phyloP scores from a whole-genome alignment of 2,797 vertebrate genomes.

The Eurystomus glaucurus region DNA sequence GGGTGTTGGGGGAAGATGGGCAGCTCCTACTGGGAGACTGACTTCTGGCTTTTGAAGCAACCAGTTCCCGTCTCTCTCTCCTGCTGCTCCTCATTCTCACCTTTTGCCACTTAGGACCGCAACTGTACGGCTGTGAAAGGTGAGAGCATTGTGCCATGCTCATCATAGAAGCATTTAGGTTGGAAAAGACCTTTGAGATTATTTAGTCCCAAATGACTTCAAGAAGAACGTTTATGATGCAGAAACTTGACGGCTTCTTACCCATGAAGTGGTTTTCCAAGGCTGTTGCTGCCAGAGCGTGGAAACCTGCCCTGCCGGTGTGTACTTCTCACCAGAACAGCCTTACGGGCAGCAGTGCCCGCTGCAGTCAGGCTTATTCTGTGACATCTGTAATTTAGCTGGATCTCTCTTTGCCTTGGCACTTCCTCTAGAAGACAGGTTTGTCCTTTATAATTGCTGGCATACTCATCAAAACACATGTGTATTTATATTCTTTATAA shows the following conservation, averaged over 20 bases:
- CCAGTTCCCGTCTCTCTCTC: neutral
- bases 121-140: neutral
- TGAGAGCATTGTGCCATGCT: neutral
- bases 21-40: neutral
- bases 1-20: neutral
- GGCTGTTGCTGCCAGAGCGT: neutral
- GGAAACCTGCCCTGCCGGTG: neutral
- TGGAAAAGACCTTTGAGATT: neutral
- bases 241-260: neutral
- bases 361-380: fast-evolving
- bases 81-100: neutral
- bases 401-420: neutral
- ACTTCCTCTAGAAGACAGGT: neutral
- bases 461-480: neutral
- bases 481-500: neutral
- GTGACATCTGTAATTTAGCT: fast-evolving
- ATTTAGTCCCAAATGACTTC: neutral
- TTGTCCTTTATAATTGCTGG: neutral
- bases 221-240: neutral
- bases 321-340: neutral
- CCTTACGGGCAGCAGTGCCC: neutral
- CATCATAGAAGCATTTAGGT: too few relatives aligned
- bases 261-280: neutral
- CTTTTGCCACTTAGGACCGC: neutral
- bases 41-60: neutral